Evolutionary conservation across 2,797 vertebrate genomes (phyloP).

Genomic region (Aphelocoma californica): DNA sequence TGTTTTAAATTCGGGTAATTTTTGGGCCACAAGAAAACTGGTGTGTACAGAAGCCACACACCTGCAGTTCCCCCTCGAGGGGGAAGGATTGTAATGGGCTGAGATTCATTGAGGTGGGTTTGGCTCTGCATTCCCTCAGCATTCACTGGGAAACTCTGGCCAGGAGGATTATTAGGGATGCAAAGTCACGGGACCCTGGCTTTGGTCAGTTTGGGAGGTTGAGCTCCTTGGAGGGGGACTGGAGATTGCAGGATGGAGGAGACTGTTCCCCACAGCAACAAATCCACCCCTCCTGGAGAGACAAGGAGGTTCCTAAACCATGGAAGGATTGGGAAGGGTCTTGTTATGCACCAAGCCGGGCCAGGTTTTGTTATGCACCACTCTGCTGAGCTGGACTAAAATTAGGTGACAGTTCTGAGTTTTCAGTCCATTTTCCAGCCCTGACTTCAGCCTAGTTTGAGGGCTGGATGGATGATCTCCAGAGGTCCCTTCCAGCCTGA

Average conservation of each 20-base stretch:
- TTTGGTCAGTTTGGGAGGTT: background rate
- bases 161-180: background rate
- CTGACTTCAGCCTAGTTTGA: background rate
- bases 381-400: background rate
- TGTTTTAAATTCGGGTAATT: background rate
- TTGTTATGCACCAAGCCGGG: accelerated
- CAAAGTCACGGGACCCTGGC: background rate
- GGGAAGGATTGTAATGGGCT: background rate
- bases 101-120: background rate
- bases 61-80: background rate
- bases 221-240: background rate
- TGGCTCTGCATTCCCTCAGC: background rate
- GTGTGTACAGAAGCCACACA: background rate
- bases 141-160: background rate
- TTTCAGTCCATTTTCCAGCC: background rate
- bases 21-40: background rate
- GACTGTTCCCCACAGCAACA: background rate
- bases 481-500: background rate
- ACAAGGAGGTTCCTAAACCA: background rate
- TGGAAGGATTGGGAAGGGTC: background rate
- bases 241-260: background rate
- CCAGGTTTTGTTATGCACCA: accelerated
- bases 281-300: background rate
- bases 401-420: accelerated
- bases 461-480: background rate